Evolutionary conservation across 1,140 invertebrate species (phyloP).

Genomic region (Spodoptera litura): DNA sequence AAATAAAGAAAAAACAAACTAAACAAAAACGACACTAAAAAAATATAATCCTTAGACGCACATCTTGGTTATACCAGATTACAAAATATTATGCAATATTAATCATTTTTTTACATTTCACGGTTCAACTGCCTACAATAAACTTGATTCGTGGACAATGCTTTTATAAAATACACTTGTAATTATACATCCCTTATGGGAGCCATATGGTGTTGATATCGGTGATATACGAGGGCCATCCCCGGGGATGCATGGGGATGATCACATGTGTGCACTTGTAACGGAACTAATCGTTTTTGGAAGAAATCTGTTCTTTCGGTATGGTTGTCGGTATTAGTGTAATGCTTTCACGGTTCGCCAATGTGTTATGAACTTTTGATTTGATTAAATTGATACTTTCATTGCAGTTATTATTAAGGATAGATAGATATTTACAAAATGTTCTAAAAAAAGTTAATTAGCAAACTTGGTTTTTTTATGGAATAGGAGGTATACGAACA

Average conservation of each 20-base stretch:
- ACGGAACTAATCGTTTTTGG: constrained; percentile 73
- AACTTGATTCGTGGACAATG: constrained; percentile 50
- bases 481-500: too few relatives aligned
- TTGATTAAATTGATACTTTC: too few relatives aligned
- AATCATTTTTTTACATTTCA: constrained; percentile 67
- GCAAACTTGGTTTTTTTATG: too few relatives aligned
- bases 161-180: constrained; percentile 58
- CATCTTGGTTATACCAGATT: constrained; percentile 14
- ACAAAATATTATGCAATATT: constrained; percentile 3
- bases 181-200: constrained; percentile 62
- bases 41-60: not conserved
- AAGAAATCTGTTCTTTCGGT: constrained; percentile 52
- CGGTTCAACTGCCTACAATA: constrained; percentile 64
- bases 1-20: not conserved
- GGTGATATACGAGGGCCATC: constrained; percentile 35
- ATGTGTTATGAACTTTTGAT: too few relatives aligned
- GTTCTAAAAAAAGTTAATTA: too few relatives aligned
- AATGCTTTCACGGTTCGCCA: not conserved
- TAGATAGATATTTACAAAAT: too few relatives aligned
- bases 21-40: not conserved
- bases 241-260: constrained; percentile 42
- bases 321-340: constrained; percentile 57
- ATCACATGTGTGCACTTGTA: constrained; percentile 69
- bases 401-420: too few relatives aligned
- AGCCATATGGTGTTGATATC: constrained; percentile 72